Evolutionary conservation across 2,113 vertebrate genomes (phyloP).

Genomic region (Girardinichthys multiradiatus): DNA sequence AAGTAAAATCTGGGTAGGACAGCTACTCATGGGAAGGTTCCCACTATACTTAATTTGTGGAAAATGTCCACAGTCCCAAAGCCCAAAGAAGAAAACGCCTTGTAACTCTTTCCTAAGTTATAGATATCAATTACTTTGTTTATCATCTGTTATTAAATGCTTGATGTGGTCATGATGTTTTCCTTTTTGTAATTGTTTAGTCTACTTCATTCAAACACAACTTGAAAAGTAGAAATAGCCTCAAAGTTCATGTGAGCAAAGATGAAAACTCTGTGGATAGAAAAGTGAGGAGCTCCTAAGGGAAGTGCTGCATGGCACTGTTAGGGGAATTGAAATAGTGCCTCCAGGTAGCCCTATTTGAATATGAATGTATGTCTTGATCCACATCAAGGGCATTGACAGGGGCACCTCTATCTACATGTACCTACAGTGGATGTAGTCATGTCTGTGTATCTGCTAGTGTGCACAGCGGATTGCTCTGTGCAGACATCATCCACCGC

Average conservation of each 20-base stretch:
- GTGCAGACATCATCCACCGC: constrained; percentile 71
- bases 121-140: too few species aligned
- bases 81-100: too few species aligned
- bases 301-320: constrained; percentile 33
- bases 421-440: constrained; percentile 40
- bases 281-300: constrained; percentile 35
- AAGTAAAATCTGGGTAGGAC: too few species aligned
- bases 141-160: too few species aligned
- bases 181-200: too few species aligned
- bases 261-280: constrained; percentile 39
- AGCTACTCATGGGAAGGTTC: too few species aligned
- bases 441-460: constrained; percentile 31
- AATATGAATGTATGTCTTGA: constrained; percentile 73
- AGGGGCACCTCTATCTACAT: constrained; percentile 67
- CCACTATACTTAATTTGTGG: too few species aligned
- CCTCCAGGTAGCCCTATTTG: constrained; percentile 66
- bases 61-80: too few species aligned
- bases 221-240: constrained; percentile 30
- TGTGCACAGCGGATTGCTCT: constrained; percentile 59
- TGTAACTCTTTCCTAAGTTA: too few species aligned
- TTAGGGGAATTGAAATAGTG: constrained; percentile 41
- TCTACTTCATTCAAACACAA: constrained; percentile 25
- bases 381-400: constrained; percentile 76
- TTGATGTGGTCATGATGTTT: neutral
- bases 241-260: constrained; percentile 60